phyloP scores from a whole-genome alignment of 2,113 vertebrate genomes.

The Melanostigma gelatinosum region DNA sequence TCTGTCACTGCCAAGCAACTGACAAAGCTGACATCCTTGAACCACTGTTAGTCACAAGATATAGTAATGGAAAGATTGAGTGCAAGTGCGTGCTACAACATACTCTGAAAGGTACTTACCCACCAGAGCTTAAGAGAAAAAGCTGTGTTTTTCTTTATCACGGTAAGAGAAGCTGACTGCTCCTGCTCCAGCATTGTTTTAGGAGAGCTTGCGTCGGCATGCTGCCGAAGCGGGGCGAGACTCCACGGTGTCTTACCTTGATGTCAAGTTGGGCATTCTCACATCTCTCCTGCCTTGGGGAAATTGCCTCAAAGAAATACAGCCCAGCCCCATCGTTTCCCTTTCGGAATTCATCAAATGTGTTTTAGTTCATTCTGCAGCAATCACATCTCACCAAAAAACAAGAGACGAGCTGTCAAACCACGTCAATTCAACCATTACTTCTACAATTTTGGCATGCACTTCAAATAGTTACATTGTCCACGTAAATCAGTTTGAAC shows the following conservation, averaged over 20 bases:
- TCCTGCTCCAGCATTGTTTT: slow-evolving; percentile 77
- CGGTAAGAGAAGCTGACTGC: slow-evolving; percentile 73
- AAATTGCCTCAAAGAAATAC: slow-evolving; percentile 53
- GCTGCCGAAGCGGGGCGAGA: slow-evolving; percentile 54
- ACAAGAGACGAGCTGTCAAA: slow-evolving; percentile 44
- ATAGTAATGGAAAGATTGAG: slow-evolving; percentile 69
- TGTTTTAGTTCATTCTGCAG: slow-evolving; percentile 39
- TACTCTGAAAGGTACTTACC: slow-evolving; percentile 55
- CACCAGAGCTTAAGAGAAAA: slow-evolving; percentile 60
- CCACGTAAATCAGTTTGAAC: slow-evolving; percentile 41
- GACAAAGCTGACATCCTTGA: slow-evolving; percentile 60
- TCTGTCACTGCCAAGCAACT: slow-evolving; percentile 48
- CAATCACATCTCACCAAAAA: slow-evolving; percentile 34
- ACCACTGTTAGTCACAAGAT: slow-evolving; percentile 69
- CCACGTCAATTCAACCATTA: slow-evolving; percentile 45
- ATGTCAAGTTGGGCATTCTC: slow-evolving; percentile 68
- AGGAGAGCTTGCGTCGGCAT: slow-evolving; percentile 65
- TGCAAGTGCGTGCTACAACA: slow-evolving; percentile 70
- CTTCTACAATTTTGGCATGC: slow-evolving; percentile 49
- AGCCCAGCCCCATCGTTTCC: slow-evolving; percentile 44
- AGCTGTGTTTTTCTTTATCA: slow-evolving; percentile 74
- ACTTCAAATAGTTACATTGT: slow-evolving; percentile 35
- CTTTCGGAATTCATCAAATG: slow-evolving; percentile 60
- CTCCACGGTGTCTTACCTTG: slow-evolving; percentile 74
- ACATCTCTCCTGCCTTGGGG: slow-evolving; percentile 57